Percentiles rank a stretch among this genome's conserved stretches.
Conservation (phyloP, 2,888 invertebrate genomes). For the Dasysyrphus albostriatus region DNA sequence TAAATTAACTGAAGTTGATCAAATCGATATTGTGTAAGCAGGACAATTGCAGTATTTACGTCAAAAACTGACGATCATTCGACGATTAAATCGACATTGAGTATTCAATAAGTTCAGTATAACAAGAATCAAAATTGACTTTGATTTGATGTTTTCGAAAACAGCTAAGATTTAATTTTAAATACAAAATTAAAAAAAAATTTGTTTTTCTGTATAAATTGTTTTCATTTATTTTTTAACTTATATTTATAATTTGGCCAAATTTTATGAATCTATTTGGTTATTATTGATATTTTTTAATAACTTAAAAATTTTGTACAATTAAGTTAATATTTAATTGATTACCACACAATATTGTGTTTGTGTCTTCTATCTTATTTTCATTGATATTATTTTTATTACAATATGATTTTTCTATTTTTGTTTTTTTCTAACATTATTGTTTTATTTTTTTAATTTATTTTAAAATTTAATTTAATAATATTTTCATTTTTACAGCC, state of each 20-base stretch:
- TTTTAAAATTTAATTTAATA: constrained; percentile 33
- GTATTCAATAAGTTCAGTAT: too few species aligned
- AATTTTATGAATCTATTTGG: constrained; percentile 44
- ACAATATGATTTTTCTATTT: constrained; percentile 35
- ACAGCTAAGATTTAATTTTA: too few species aligned
- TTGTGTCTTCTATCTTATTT: constrained; percentile 1
- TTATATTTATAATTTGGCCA: constrained; percentile 66
- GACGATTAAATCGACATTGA: too few species aligned
- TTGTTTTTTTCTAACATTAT: constrained; percentile 23
- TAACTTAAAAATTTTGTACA: constrained; percentile 45
- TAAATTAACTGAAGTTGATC: too few species aligned
- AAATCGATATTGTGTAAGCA: too few species aligned
- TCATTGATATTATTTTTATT: constrained; percentile 9
- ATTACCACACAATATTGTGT: constrained; percentile 28
- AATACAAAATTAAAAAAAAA: background rate
- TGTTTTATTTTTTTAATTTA: constrained; percentile 14
- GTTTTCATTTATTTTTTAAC: constrained; percentile 49
- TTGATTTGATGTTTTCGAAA: too few species aligned
- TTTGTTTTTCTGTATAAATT: constrained; percentile 63
- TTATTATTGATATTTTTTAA: constrained; percentile 18
- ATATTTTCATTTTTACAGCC: constrained; percentile 61
- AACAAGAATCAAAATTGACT: too few species aligned
- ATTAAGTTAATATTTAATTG: constrained; percentile 37
- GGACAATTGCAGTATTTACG: too few species aligned
- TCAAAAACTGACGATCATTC: too few species aligned